phyloP scores from a whole-genome alignment of 2,797 vertebrate species.

The Loris lydekkerianus region DNA sequence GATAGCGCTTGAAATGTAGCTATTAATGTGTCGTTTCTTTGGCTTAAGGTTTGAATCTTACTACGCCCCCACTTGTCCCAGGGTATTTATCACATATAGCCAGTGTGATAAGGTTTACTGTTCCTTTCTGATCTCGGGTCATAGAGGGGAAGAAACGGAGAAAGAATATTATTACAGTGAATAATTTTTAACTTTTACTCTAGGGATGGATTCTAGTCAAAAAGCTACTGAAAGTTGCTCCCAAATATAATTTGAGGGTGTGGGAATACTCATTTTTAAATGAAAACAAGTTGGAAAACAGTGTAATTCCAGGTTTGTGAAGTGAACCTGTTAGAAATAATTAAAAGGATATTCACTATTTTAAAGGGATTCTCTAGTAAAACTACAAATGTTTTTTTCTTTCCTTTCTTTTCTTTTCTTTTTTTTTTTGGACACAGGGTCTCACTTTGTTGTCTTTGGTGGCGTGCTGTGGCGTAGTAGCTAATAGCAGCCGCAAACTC shows the following conservation, averaged over 20 bases:
- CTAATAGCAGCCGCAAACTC: no score
- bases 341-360: conserved; percentile 26
- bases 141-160: not conserved
- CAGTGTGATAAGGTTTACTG: not conserved
- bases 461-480: no score
- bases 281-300: conserved; percentile 11
- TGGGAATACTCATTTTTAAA: conserved; percentile 14
- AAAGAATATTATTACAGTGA: not conserved
- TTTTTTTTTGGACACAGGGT: no score
- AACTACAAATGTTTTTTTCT: conserved; percentile 4
- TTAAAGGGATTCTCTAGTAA: conserved; percentile 16
- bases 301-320: conserved; percentile 3
- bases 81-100: not conserved
- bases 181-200: not conserved
- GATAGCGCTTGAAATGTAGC: not conserved
- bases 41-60: conserved; percentile 33
- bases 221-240: not conserved
- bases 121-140: not conserved
- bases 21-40: not conserved
- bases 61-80: not conserved
- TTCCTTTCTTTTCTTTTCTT: not conserved
- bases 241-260: not conserved
- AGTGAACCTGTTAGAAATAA: not conserved
- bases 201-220: not conserved
- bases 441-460: no score